Conservation (phyloP, 2,888 invertebrate species). For the Steromphala cineraria region DNA sequence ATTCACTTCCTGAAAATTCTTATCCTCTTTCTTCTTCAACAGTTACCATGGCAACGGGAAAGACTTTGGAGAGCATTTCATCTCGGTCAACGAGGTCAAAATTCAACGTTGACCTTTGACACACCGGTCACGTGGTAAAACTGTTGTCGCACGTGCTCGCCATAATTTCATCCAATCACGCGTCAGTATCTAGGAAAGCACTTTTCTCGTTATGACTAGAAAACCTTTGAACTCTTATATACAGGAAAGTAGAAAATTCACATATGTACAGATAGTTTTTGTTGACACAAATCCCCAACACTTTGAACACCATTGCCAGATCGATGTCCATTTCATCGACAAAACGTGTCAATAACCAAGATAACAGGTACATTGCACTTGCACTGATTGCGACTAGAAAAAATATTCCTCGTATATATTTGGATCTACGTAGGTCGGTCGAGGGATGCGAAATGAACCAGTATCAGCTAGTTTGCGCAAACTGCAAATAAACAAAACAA, state of each 20-base stretch:
- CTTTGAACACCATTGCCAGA: too few species aligned
- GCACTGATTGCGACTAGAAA: conserved; percentile 32
- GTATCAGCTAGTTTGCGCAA: conserved; percentile 47
- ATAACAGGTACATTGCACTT: too few species aligned
- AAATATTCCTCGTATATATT: conserved; percentile 66
- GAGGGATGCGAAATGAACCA: conserved; percentile 62
- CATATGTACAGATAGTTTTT: neutral
- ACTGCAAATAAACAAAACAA: conserved; percentile 43
- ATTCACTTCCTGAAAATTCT: too few species aligned
- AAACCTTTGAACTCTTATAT: neutral
- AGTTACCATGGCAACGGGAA: neutral
- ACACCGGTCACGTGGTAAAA: neutral
- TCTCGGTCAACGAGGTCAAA: neutral
- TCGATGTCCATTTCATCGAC: too few species aligned
- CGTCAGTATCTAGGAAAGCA: neutral
- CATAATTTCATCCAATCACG: neutral
- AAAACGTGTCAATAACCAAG: too few species aligned
- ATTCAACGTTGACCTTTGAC: neutral
- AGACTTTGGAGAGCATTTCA: neutral
- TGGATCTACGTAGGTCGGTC: conserved; percentile 66
- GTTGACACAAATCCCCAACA: too few species aligned
- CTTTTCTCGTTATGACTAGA: neutral
- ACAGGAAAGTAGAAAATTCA: conserved; percentile 2
- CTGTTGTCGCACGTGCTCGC: neutral
- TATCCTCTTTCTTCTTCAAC: too few species aligned